These are phyloP conservation scores for Oncorhynchus gorbuscha DNA, from an alignment of 2,113 vertebrate genomes.

Conservation along the genomic window DNA sequence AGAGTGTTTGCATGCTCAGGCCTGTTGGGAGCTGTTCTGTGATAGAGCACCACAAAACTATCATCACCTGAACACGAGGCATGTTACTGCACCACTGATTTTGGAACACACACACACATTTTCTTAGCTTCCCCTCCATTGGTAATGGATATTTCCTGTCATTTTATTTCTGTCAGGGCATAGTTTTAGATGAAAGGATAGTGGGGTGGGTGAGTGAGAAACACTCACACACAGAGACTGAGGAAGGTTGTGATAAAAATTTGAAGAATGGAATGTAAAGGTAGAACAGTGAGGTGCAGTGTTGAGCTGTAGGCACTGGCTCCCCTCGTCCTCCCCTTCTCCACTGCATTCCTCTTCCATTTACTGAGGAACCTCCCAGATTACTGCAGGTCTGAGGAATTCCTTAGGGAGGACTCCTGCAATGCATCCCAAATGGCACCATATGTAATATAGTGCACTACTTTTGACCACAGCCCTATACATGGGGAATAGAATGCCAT, in stretches of 20 bases:
- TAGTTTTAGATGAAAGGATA: slow-evolving; percentile 36
- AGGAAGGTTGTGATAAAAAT: slow-evolving; percentile 48
- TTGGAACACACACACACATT: slow-evolving; percentile 31
- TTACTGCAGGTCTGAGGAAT: slow-evolving; percentile 76
- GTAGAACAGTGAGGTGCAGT: slow-evolving; percentile 77
- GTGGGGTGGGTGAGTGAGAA: slow-evolving; percentile 16
- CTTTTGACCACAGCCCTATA: too few species aligned
- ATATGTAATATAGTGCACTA: too few species aligned
- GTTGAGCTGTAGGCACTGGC: slow-evolving; percentile 58
- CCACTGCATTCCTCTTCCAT: slow-evolving; percentile 72
- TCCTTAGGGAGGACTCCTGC: slow-evolving; percentile 63
- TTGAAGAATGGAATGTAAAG: slow-evolving; percentile 71
- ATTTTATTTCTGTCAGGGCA: slow-evolving; percentile 46
- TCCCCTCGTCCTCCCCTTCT: slow-evolving; percentile 12
- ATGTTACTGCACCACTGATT: slow-evolving; percentile 10
- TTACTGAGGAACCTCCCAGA: slow-evolving; percentile 70
- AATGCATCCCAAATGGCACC: neutral
- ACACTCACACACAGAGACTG: neutral
- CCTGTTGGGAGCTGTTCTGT: slow-evolving; percentile 62
- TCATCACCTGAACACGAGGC: slow-evolving; percentile 31
- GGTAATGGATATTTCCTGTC: slow-evolving; percentile 1
- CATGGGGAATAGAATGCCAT: too few species aligned
- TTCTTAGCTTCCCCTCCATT: slow-evolving; percentile 27
- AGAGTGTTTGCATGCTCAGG: slow-evolving; percentile 53
- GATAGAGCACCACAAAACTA: slow-evolving; percentile 59